Evolutionary conservation across 2,113 vertebrate species (phyloP), one percentile per base, ranked within the genome.

Genomic region (Cebus imitator): DNA sequence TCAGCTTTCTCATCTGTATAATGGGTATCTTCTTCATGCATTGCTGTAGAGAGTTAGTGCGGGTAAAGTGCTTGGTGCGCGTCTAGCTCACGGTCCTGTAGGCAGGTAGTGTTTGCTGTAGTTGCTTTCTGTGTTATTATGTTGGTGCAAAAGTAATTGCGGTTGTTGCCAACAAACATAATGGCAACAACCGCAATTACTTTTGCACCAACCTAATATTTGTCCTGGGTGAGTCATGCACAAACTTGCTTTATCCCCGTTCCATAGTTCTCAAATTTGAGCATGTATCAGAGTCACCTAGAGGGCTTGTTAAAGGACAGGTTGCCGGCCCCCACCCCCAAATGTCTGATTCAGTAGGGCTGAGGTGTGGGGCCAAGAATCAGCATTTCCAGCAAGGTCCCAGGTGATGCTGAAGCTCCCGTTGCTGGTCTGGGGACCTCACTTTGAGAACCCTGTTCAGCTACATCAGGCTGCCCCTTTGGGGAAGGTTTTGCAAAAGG

Each of bases 271-370:
- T 58, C 16, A 40, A 68, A 18, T 21, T 13, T 21, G 5, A 86
- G 43, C 0, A 0, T 4, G 14, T 37, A 2, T 3, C n/a, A 23
- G 35, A 55, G 20, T 72, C 45, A 12, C 23, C 55, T 16, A 8
- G 3, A n/a, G 48, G 45, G 25, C 43, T 85, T 76, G 57, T 2
- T 3, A 16, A 37, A 23, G 35, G 70, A 45, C 6, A 64, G 48
- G 17, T 3, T 27, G 23, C 55, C 10, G 18, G 25, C 8, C 5
- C 5, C 7, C 73, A 8, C 40, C 18, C 37, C 13, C 17, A 50
- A 2, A 18, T 8, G 25, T 32, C 52, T 73, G 85, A 45, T 9
- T 17, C 20, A 23, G 40, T 4, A 13, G 52, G 27, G n/a, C 70
- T 52, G 40, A 66, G n/a, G 40, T 0, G 3, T 0, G 3, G 57